Percentiles rank a stretch among this genome's conserved stretches.
Conservation (phyloP, 2,113 vertebrate genomes). For the Perca fluviatilis region DNA sequence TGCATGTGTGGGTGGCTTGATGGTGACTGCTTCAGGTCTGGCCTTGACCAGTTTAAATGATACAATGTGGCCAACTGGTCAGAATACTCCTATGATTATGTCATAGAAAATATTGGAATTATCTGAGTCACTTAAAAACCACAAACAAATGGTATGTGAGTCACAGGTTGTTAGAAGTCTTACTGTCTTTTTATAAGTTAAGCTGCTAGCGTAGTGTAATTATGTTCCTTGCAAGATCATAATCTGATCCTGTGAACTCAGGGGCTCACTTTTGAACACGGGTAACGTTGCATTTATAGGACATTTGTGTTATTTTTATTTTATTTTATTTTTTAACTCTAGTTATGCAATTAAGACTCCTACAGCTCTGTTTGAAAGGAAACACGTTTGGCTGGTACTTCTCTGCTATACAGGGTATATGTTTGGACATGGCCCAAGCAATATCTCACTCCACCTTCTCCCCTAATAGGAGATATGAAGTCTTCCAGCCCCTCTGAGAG, state of each 20-base stretch:
- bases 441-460: constrained; percentile 26
- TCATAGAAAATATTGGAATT: constrained; percentile 31
- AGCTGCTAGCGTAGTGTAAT: constrained; percentile 45
- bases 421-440: constrained; percentile 41
- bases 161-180: constrained; percentile 6
- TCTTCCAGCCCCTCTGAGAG: constrained; percentile 92
- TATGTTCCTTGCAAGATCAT: constrained; percentile 47
- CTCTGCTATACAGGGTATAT: constrained; percentile 32
- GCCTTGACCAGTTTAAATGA: constrained; percentile 12
- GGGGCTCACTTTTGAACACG: background rate
- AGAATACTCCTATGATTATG: background rate
- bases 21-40: background rate
- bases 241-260: constrained; percentile 54
- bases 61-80: constrained; percentile 24
- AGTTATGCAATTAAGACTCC: constrained; percentile 40
- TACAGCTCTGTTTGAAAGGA: constrained; percentile 12
- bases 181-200: constrained; percentile 23
- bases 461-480: constrained; percentile 89
- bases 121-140: constrained; percentile 33
- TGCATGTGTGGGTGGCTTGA: background rate
- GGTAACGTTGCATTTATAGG: constrained; percentile 7
- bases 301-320: constrained; percentile 6
- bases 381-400: constrained; percentile 28
- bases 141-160: constrained; percentile 42
- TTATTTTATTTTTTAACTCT: constrained; percentile 24